Base-by-base conservation (phyloP, 2,113 vertebrate species). In the Falco punctatus region DNA sequence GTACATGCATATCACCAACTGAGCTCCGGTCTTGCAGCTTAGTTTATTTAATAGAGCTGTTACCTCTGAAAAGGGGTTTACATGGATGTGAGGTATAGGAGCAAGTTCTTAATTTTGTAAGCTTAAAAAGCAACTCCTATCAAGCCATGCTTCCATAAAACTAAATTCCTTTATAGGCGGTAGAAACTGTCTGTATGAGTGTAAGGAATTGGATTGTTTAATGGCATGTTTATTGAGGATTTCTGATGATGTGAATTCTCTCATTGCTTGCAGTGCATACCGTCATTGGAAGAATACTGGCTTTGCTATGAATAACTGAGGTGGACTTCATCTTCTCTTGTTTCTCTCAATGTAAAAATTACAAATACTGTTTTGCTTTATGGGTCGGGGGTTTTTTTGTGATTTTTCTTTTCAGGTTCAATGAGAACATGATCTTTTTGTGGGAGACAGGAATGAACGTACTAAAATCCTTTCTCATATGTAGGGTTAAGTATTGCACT, bases 11-110 rank as follows among this genome's bases (percentile, higher is more conserved):
- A 54, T 88, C 5, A 5, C 54, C 65, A 65, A 1, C 51, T 4
- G 38, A 79, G 92, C 91, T 94, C 49, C 72, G 75, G 88, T 92
- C 83, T 89, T 95, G 87, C 91, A 88, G 86, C 73, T 92, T 22
- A 17, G 21, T 66, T 91, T 58, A 5, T 46, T 86, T 57, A 46
- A 61, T 38, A n/a, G 46, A 55, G 26, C 62, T 83, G 74, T 77
- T 92, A 61, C 58, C 62, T 66, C 70, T 33, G 70, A 73, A 51
- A 66, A 61, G 54, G 57, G 18, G 15, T 88, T 81, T 92, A 54
- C 14, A 2, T 72, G 67, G 38, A 42, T 88, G 33, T 87, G 84
- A 33, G 51, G 21, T 88, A 32, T 30, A 64, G 46, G 42, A 86
- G 90, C 33, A 77, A 82, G 74, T 79, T 81, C 4, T 26, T 82